phyloP scores from a whole-genome alignment of 2,113 vertebrate species.

The Laticauda laticaudata region DNA sequence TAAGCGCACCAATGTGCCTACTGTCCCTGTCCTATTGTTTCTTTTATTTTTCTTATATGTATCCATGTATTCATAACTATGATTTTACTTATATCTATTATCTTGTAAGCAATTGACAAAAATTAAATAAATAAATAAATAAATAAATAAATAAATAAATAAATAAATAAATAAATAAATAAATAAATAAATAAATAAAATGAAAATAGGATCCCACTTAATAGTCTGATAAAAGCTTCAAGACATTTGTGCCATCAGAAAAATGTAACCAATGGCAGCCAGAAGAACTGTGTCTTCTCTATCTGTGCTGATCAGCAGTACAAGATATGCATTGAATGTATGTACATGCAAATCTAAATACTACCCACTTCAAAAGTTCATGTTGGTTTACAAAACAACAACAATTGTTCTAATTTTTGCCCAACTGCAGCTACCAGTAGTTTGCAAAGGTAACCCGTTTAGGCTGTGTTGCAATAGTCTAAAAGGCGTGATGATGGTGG shows the following conservation, averaged over 20 bases:
- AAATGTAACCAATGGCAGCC: neutral
- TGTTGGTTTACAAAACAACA: neutral
- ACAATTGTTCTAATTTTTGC: neutral
- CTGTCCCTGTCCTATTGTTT: no score
- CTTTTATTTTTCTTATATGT: no score
- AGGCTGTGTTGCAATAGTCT: neutral
- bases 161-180: no score
- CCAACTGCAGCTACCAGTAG: neutral
- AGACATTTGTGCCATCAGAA: neutral
- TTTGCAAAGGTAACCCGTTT: neutral
- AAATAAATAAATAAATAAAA: no score
- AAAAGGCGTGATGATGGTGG: neutral
- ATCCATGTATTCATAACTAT: no score
- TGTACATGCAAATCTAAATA: neutral
- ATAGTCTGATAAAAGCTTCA: neutral
- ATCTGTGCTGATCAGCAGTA: neutral
- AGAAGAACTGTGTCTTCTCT: neutral
- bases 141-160: no score
- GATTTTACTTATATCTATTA: no score
- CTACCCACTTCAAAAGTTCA: neutral
- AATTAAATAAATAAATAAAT: no score
- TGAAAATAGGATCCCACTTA: neutral
- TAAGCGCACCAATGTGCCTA: no score
- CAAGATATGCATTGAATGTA: neutral
- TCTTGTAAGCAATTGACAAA: no score